Percentiles rank a stretch among this genome's conserved stretches.
Conservation (phyloP, 1,140 invertebrate species). For the Sogatella furcifera region DNA sequence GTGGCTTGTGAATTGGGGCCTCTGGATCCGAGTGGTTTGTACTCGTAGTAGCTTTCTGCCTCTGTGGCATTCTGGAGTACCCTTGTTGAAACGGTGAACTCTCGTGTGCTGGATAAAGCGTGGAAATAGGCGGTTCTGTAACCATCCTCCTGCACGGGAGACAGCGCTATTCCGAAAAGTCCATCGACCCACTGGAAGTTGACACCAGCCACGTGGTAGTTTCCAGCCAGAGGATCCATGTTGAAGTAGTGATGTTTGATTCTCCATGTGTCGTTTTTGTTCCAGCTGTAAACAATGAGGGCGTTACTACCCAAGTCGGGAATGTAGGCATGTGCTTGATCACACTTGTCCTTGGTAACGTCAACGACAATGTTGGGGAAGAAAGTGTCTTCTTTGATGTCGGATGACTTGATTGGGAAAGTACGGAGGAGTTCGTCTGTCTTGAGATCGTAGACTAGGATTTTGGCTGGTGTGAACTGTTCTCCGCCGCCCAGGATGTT, state of each 20-base stretch:
- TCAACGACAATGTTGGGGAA: slow-evolving; percentile 67
- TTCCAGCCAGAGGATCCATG: slow-evolving; percentile 59
- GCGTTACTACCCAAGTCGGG: slow-evolving; percentile 62
- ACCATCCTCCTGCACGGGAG: slow-evolving; percentile 43
- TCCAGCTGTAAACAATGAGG: slow-evolving; percentile 60
- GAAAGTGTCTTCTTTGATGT: slow-evolving; percentile 54
- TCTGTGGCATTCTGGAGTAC: slow-evolving; percentile 55
- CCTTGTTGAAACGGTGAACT: slow-evolving; percentile 42
- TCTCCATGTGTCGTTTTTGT: slow-evolving; percentile 60
- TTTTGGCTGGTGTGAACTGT: slow-evolving; percentile 40
- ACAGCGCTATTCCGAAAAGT: slow-evolving; percentile 56
- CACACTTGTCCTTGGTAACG: slow-evolving; percentile 50
- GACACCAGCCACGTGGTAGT: slow-evolving; percentile 55
- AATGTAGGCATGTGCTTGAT: slow-evolving; percentile 60
- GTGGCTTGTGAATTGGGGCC: slow-evolving; percentile 61
- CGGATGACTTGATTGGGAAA: slow-evolving; percentile 45
- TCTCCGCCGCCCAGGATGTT: slow-evolving; percentile 48
- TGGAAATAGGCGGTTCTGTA: slow-evolving; percentile 66
- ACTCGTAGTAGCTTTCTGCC: slow-evolving; percentile 47
- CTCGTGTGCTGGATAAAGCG: slow-evolving; percentile 57
- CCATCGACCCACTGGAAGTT: slow-evolving; percentile 66
- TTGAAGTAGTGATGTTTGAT: slow-evolving; percentile 70
- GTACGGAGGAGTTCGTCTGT: slow-evolving; percentile 54
- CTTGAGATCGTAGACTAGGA: slow-evolving; percentile 61
- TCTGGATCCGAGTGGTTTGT: slow-evolving; percentile 52